phyloP scores from a whole-genome alignment of 2,888 invertebrate species.

The Philhelius pedissequus region DNA sequence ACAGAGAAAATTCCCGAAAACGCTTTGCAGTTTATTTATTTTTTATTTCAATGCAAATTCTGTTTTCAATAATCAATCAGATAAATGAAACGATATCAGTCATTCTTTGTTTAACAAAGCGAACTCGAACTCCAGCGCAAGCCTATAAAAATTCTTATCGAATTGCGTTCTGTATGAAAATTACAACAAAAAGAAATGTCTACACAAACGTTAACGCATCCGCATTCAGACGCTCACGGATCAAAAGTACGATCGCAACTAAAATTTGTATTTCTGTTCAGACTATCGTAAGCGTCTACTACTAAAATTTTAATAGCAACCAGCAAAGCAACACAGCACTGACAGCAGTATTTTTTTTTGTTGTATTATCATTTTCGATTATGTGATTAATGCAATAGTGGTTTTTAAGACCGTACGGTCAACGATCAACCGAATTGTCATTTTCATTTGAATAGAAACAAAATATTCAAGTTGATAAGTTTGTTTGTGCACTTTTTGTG shows the following conservation, averaged over 20 bases:
- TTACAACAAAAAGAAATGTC: background rate
- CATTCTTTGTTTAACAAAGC: background rate
- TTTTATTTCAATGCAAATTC: background rate
- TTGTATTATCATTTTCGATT: background rate
- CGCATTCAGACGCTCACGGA: constrained; percentile 40
- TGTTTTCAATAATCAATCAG: background rate
- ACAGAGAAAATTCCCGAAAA: constrained; percentile 11
- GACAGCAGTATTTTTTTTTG: constrained; percentile 5
- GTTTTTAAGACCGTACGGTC: constrained; percentile 41
- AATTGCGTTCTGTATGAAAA: constrained; percentile 7
- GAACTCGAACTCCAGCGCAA: background rate
- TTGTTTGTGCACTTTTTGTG: background rate
- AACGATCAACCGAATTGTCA: background rate
- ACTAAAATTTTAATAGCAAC: background rate
- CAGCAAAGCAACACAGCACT: background rate
- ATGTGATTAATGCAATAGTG: background rate
- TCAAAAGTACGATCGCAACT: constrained; percentile 59
- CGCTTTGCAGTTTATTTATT: constrained; percentile 16
- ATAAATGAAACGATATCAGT: background rate
- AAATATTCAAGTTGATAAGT: background rate
- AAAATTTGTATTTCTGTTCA: constrained; percentile 11
- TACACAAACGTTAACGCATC: background rate
- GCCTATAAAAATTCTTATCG: background rate
- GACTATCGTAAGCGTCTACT: background rate
- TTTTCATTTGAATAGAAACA: background rate